These are phyloP conservation scores for Orchesella cincta DNA, from an alignment of 1,140 invertebrate genomes.

Conservation along the genomic window DNA sequence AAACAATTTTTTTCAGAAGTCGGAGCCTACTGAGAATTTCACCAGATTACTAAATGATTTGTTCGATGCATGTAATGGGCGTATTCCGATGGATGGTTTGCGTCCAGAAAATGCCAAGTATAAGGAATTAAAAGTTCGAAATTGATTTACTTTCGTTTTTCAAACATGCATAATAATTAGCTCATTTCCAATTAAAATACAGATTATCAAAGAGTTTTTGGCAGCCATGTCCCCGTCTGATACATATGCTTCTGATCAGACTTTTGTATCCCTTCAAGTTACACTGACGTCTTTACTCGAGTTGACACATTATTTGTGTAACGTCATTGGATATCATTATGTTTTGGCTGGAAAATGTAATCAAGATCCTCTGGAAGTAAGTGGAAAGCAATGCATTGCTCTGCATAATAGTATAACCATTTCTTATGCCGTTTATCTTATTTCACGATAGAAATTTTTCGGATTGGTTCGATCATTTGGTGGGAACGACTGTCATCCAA, in stretches of 20 bases:
- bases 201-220: too few species aligned
- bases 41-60: background rate
- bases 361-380: slow-evolving; percentile 29
- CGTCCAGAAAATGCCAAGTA: too few species aligned
- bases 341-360: slow-evolving; percentile 19
- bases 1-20: background rate
- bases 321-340: background rate
- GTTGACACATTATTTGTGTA: slow-evolving; percentile 7
- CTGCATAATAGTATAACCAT: background rate
- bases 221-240: too few species aligned
- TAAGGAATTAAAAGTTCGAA: too few species aligned
- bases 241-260: background rate
- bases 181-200: too few species aligned
- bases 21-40: background rate
- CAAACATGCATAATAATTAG: too few species aligned
- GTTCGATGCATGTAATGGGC: background rate
- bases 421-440: background rate
- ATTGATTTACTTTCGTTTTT: too few species aligned
- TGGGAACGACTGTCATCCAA: slow-evolving; percentile 32
- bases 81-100: background rate
- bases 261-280: background rate
- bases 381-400: background rate
- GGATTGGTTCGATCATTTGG: slow-evolving; percentile 26
- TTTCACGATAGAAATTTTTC: slow-evolving; percentile 31
- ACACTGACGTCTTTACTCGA: slow-evolving; percentile 27